Evolutionary conservation across 2,113 vertebrate genomes (phyloP).

Genomic region (Corythornis cristatus): DNA sequence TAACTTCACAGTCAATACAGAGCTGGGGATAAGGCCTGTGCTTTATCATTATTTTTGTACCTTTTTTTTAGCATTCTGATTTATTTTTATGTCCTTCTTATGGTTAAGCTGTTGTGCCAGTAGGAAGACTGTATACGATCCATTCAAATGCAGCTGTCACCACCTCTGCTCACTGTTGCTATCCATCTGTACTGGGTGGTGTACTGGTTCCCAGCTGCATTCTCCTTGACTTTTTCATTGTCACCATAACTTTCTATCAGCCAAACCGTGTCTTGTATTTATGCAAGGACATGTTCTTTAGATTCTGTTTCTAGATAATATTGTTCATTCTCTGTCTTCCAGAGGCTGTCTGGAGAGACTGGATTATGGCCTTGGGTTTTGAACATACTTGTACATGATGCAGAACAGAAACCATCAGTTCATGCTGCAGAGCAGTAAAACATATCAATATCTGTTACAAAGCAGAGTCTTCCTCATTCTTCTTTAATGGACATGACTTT

Average conservation of each 20-base stretch:
- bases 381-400: neutral
- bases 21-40: neutral
- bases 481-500: neutral
- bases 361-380: slow-evolving; percentile 10
- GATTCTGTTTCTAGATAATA: slow-evolving; percentile 30
- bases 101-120: neutral
- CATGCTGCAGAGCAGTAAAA: neutral
- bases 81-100: neutral
- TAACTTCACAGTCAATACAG: neutral
- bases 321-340: neutral
- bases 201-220: neutral
- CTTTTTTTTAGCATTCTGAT: neutral
- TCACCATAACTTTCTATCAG: neutral
- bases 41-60: neutral
- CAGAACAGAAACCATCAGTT: neutral
- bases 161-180: neutral
- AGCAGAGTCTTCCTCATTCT: neutral
- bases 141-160: neutral
- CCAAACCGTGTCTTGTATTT: neutral
- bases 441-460: neutral
- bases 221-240: slow-evolving; percentile 14
- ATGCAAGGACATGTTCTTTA: slow-evolving; percentile 9
- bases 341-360: neutral
- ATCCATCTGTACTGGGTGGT: neutral
- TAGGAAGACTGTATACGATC: neutral